Conservation (phyloP, 23 tunicate genomes). For the Trididemnum miniatum region DNA sequence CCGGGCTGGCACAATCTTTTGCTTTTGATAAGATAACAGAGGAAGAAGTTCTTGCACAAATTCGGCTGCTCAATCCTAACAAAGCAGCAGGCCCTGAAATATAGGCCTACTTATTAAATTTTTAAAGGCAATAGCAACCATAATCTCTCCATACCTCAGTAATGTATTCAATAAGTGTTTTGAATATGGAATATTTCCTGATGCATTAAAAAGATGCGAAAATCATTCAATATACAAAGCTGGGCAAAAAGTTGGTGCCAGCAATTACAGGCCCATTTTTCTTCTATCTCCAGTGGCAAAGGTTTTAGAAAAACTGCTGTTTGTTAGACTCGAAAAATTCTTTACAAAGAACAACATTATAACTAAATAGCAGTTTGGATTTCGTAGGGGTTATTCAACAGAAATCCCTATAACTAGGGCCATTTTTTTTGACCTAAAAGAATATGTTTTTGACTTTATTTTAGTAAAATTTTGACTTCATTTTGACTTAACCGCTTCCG, state of each 20-base stretch:
- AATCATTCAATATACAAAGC: constrained; percentile 24
- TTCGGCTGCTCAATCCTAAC: neutral
- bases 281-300: constrained; percentile 28
- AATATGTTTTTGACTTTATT: too few species aligned
- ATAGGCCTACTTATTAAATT: too few species aligned
- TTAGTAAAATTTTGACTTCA: too few species aligned
- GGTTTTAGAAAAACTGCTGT: constrained; percentile 40
- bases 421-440: too few species aligned
- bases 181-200: neutral
- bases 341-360: neutral
- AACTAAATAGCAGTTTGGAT: neutral
- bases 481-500: too few species aligned
- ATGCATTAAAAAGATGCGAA: neutral
- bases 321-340: constrained; percentile 4
- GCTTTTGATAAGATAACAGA: neutral
- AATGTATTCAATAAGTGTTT: neutral
- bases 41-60: neutral
- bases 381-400: neutral
- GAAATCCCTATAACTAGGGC: neutral
- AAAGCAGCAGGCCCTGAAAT: neutral
- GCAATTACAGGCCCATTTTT: constrained; percentile 38
- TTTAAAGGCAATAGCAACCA: neutral
- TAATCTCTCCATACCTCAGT: neutral
- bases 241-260: constrained; percentile 4
- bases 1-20: neutral